Conservation (phyloP, 2,888 invertebrate species). For the Caradrina kadenii region DNA sequence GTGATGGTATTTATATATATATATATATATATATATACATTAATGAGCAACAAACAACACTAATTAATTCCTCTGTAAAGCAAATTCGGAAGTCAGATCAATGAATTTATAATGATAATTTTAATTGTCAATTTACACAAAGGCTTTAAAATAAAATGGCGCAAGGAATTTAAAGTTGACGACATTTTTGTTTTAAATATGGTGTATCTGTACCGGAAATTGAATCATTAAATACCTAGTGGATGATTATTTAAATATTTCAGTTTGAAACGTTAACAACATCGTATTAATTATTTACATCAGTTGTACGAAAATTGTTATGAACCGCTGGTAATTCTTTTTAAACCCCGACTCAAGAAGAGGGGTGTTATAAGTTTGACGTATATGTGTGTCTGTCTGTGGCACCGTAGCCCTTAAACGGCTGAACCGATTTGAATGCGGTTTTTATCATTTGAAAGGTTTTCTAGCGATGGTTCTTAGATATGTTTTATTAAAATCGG, state of each 20-base stretch:
- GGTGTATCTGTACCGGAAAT: conserved; percentile 32
- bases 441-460: no score
- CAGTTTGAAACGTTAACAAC: conserved; percentile 2
- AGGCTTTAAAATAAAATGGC: conserved; percentile 34
- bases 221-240: conserved; percentile 34
- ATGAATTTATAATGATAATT: conserved; percentile 58
- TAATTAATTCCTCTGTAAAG: conserved; percentile 30
- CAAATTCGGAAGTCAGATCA: conserved; percentile 45
- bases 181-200: conserved; percentile 46
- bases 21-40: no score
- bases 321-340: no score
- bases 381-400: no score
- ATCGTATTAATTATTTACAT: neutral
- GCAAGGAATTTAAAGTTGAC: conserved; percentile 46
- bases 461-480: no score
- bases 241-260: conserved; percentile 32
- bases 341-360: no score
- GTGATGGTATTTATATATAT: no score
- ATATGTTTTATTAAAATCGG: no score
- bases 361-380: no score
- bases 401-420: no score
- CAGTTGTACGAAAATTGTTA: no score
- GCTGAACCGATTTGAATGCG: no score
- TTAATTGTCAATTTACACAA: conserved; percentile 42
- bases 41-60: conserved; percentile 16